Conservation (phyloP, 2,113 vertebrate species). For the Galemys pyrenaicus region DNA sequence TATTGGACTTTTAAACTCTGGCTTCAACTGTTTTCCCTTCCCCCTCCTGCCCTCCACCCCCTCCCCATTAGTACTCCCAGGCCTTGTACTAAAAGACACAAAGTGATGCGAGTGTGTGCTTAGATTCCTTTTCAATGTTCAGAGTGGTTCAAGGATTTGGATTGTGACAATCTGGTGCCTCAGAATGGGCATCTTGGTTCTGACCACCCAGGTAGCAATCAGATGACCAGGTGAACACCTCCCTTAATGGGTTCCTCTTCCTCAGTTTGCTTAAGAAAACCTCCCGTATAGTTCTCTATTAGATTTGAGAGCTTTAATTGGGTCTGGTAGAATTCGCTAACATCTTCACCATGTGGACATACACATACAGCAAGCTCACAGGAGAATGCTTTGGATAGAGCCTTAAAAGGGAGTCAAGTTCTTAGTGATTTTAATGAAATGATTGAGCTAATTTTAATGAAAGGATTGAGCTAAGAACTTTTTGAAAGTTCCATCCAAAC, state of each 20-base stretch:
- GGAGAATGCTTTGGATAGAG: not conserved
- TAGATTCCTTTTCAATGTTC: not conserved
- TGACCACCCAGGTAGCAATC: rapidly evolving
- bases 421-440: not conserved
- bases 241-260: not conserved
- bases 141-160: constrained; percentile 39
- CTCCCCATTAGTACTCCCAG: constrained; percentile 1
- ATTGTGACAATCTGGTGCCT: constrained; percentile 5
- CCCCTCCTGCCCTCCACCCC: not conserved
- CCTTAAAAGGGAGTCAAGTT: not conserved
- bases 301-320: not conserved
- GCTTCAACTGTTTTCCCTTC: not conserved
- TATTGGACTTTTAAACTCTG: constrained; percentile 67
- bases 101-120: not conserved
- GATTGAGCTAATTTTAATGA: not conserved
- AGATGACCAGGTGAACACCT: not conserved
- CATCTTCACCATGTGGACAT: rapidly evolving
- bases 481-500: not conserved
- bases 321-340: not conserved
- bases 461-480: not conserved
- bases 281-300: not conserved
- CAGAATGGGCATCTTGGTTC: not conserved
- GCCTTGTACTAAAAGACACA: constrained; percentile 38
- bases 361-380: not conserved
- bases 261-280: not conserved